Conservation (phyloP, 2,797 vertebrate genomes). For the Rhinoraja longicauda region DNA sequence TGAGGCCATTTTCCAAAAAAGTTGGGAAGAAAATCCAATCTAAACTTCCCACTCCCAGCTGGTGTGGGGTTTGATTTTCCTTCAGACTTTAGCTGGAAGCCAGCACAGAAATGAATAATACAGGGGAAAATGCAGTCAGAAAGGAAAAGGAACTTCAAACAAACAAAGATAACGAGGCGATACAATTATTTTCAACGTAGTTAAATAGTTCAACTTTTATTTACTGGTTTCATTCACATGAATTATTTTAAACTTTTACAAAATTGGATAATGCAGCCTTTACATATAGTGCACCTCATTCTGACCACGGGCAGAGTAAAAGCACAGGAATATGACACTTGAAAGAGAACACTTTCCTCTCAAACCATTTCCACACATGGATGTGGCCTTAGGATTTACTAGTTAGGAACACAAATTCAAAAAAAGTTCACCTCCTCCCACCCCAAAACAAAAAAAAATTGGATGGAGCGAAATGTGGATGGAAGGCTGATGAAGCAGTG, state of each 20-base stretch:
- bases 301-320: not conserved
- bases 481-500: not conserved
- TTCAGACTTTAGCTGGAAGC: not conserved
- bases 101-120: not conserved
- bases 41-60: not conserved
- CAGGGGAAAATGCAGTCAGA: no score
- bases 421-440: not conserved
- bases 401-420: not conserved
- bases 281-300: not conserved
- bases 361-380: not conserved
- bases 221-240: slow-evolving; percentile 8
- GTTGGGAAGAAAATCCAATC: not conserved
- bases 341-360: not conserved
- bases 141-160: not conserved
- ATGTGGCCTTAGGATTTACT: not conserved
- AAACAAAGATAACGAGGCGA: not conserved
- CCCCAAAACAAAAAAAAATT: not conserved
- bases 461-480: not conserved
- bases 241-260: not conserved
- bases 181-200: not conserved
- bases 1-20: not conserved
- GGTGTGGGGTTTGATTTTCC: not conserved
- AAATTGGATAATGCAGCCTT: not conserved
- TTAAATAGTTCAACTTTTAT: slow-evolving; percentile 10
- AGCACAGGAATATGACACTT: not conserved